Conservation (phyloP, 2,113 vertebrate species). For the Malurus cyaneus region DNA sequence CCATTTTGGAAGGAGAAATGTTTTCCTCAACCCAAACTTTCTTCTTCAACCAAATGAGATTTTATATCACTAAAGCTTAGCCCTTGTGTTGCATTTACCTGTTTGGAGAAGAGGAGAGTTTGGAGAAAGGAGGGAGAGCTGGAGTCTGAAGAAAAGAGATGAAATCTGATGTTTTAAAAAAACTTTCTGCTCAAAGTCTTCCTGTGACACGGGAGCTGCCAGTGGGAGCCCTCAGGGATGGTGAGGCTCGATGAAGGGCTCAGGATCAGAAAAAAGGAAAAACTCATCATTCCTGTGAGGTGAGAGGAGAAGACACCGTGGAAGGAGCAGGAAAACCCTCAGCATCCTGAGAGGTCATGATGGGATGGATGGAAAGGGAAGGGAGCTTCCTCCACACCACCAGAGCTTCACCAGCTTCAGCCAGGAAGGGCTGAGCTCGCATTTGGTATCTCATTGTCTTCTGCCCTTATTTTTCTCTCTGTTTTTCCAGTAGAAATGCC, state of each 20-base stretch:
- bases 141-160: constrained; percentile 55
- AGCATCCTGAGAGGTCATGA: accelerated
- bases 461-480: not conserved
- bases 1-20: not conserved
- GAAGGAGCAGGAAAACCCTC: not conserved
- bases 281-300: constrained; percentile 76
- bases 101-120: constrained; percentile 71
- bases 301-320: not conserved
- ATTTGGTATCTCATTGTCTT: not conserved
- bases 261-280: constrained; percentile 81
- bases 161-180: constrained; percentile 79
- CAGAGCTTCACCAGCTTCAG: not conserved
- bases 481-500: not conserved
- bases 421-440: not conserved
- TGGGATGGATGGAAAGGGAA: not conserved
- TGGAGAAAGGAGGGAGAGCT: constrained; percentile 74
- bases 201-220: constrained; percentile 73
- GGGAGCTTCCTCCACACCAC: not conserved
- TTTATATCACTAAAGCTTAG: not conserved
- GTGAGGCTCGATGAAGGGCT: constrained; percentile 77
- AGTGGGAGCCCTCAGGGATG: constrained; percentile 76
- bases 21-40: not conserved
- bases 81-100: constrained; percentile 29
- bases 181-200: constrained; percentile 76
- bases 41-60: not conserved